Base-by-base conservation (phyloP, 1,140 invertebrate species). In the Ceratosolen fusciceps region DNA sequence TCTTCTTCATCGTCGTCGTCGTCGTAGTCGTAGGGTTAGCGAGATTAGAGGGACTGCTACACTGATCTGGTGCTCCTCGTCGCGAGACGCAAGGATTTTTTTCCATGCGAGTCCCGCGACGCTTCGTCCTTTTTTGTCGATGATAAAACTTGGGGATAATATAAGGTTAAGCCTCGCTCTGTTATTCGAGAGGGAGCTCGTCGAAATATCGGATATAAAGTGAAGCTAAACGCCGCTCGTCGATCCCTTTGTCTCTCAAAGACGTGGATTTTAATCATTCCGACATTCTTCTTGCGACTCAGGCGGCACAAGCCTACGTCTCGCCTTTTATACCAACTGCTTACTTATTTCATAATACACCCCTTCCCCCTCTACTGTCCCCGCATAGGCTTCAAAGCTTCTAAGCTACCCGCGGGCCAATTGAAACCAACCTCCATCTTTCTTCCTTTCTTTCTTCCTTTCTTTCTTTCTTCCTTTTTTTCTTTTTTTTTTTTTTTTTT, bases 11-110 rank as follows among this genome's bases (percentile, higher is more conserved):
- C 39, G 39, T 43, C 39, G 39, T 7, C 39, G 39, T 43, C 39
- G 39, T 5, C 12, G 12, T 43, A 43, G 9, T n/a, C n/a, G n/a
- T n/a, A n/a, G n/a, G n/a, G n/a, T n/a, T 2, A 52, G 10, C 49
- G 19, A 12, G 37, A 74, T 74, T 74, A 74, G 37, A 43, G 21
- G 52, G 52, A 74, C 58, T 58, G 39, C 43, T 39, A 74, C 58
- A 74, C 71, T 60, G 37, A 3, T 9, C 71, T 60, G 37, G 10
- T 9, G 19, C 12, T 34, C 34, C 12, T 34, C 34, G 12, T 67
- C 19, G n/a, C 34, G 62, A 10, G 5, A 8, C 2, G n/a, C 8
- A 29, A 29, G 56, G 26, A 58, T 24, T 58, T 29, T 58, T n/a
- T n/a, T 58, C 24, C 56, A 29, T 58, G 56, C 26, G 12, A 58